A percentile compares a stretch with the other conserved stretches of the same genome.
phyloP scores from a whole-genome alignment of 2,113 vertebrate genomes.

The Nansenia antarctica region DNA sequence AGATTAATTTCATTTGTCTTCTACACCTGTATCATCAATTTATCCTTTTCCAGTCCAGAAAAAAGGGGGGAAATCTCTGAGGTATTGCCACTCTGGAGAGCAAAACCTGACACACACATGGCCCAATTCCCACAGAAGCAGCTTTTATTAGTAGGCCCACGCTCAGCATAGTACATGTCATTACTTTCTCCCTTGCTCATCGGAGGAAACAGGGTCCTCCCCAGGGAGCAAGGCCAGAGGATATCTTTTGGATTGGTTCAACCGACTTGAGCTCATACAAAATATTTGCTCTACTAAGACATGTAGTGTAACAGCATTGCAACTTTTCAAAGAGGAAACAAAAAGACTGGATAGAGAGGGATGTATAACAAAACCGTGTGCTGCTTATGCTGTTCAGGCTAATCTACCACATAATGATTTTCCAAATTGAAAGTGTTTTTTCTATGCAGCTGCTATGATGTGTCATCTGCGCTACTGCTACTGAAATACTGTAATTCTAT shows the following conservation, averaged over 20 bases:
- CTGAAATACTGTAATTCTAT: conserved; percentile 40
- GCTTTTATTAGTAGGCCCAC: conserved; percentile 78
- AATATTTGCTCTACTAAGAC: conserved; percentile 71
- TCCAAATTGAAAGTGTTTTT: conserved; percentile 35
- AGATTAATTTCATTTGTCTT: conserved; percentile 83
- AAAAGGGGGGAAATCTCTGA: conserved; percentile 55
- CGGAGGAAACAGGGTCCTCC: conserved; percentile 71
- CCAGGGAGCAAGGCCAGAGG: conserved; percentile 68
- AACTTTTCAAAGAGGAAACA: conserved; percentile 49
- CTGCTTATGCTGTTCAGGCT: conserved; percentile 9
- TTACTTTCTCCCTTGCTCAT: conserved; percentile 79
- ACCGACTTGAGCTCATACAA: conserved; percentile 65
- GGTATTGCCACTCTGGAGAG: conserved; percentile 74
- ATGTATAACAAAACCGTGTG: neutral
- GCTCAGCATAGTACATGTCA: conserved; percentile 74
- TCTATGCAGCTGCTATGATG: conserved; percentile 30
- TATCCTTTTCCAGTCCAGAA: conserved; percentile 73
- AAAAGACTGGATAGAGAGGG: neutral
- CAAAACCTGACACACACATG: conserved; percentile 71
- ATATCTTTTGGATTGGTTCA: conserved; percentile 71
- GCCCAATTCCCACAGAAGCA: conserved; percentile 78
- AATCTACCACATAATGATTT: conserved; percentile 37
- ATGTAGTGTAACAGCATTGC: conserved; percentile 46
- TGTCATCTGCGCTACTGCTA: conserved; percentile 23
- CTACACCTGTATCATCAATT: conserved; percentile 77